These are phyloP conservation scores for Chaetogeoica ovagalla DNA, from an alignment of 2,888 invertebrate genomes.

Conservation along the genomic window DNA sequence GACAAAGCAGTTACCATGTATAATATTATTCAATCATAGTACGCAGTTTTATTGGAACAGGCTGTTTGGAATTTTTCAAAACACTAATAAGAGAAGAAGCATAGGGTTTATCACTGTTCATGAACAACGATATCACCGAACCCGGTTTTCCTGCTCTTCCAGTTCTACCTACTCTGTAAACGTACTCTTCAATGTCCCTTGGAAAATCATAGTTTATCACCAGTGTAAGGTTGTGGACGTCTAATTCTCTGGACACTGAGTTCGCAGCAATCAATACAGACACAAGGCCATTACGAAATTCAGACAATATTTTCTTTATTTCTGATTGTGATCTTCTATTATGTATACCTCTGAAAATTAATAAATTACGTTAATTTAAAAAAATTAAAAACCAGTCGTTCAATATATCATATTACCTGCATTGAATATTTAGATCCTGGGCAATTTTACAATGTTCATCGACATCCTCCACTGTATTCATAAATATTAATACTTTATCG, in stretches of 20 bases:
- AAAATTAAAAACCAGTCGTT: background rate
- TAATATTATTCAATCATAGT: no score
- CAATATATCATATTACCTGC: slow-evolving; percentile 12
- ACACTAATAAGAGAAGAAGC: slow-evolving; percentile 82
- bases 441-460: background rate
- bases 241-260: slow-evolving; percentile 91
- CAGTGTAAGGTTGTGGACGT: slow-evolving; percentile 82
- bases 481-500: slow-evolving; percentile 31
- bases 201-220: slow-evolving; percentile 92
- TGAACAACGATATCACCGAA: slow-evolving; percentile 78
- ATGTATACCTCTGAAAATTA: slow-evolving; percentile 67
- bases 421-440: background rate
- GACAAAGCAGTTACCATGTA: background rate
- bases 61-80: slow-evolving; percentile 73
- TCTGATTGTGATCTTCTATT: slow-evolving; percentile 80
- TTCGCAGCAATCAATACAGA: slow-evolving; percentile 90
- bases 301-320: slow-evolving; percentile 72
- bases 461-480: slow-evolving; percentile 1
- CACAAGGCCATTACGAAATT: slow-evolving; percentile 77
- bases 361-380: background rate
- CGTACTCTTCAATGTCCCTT: slow-evolving; percentile 91
- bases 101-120: slow-evolving; percentile 78
- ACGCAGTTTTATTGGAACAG: background rate
- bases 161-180: slow-evolving; percentile 91
- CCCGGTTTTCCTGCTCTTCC: slow-evolving; percentile 89